These are phyloP conservation scores for Oceanites oceanicus DNA, from an alignment of 2,113 vertebrate species.

Conservation along the genomic window DNA sequence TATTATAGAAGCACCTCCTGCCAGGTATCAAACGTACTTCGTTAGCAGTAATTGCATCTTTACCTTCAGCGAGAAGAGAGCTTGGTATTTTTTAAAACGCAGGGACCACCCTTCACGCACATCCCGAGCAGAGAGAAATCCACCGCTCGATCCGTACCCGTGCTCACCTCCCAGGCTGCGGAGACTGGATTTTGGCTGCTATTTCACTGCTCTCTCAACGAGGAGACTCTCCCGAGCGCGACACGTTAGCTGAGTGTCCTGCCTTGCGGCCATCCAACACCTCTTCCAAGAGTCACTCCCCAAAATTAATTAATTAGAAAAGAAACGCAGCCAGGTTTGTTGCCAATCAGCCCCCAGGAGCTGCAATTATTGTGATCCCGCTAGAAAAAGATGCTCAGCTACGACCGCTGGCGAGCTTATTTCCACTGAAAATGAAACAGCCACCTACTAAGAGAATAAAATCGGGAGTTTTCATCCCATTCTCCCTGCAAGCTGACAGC, in stretches of 20 bases:
- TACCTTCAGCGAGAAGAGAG: not conserved
- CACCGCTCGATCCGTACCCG: not conserved
- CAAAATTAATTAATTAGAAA: no score
- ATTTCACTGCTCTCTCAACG: no score
- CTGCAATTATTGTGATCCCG: not conserved
- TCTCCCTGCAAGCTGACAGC: not conserved
- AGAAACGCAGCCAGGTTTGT: not conserved
- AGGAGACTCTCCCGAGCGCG: not conserved
- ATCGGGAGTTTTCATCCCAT: not conserved
- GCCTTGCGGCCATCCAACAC: not conserved
- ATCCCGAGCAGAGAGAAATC: not conserved
- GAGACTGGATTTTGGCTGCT: not conserved
- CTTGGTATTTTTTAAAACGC: no score
- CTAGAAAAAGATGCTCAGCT: no score
- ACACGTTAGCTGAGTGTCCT: not conserved
- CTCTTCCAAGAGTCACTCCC: not conserved
- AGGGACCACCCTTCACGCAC: no score
- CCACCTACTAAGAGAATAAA: not conserved
- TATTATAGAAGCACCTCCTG: not conserved
- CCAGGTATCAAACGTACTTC: no score
- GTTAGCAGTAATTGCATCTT: not conserved
- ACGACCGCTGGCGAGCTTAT: not conserved
- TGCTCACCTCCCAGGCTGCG: not conserved
- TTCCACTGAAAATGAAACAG: fast-evolving
- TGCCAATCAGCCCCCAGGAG: not conserved